A percentile compares a stretch with the other conserved stretches of the same genome.
phyloP scores from a whole-genome alignment of 2,113 vertebrate genomes.

The Jaculus jaculus region DNA sequence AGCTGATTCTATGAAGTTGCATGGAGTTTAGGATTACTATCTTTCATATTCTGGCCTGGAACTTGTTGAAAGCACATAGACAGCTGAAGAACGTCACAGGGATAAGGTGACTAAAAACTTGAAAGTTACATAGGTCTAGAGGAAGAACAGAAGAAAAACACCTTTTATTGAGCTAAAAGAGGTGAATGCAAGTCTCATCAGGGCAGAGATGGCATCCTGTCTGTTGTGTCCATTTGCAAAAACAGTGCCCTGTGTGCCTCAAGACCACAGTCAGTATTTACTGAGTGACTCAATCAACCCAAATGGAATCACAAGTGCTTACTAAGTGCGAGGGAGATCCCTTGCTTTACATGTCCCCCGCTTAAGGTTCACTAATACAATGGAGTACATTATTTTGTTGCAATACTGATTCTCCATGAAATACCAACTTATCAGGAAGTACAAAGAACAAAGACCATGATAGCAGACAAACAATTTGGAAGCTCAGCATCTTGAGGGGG shows the following conservation, averaged over 20 bases:
- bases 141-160: neutral
- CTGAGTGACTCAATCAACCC: neutral
- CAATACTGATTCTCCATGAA: neutral
- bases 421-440: constrained; percentile 9
- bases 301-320: neutral
- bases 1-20: neutral
- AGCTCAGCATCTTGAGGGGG: neutral
- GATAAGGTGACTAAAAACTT: neutral
- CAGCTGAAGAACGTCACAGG: neutral
- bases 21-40: neutral
- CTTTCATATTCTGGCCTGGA: constrained; percentile 3
- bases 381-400: neutral
- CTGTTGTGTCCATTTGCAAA: neutral
- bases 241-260: too few species aligned
- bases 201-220: neutral
- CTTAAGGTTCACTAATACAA: neutral
- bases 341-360: neutral
- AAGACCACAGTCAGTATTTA: neutral
- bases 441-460: neutral
- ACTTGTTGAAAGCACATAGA: neutral
- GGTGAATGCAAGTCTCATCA: neutral
- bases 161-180: neutral
- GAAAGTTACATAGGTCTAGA: neutral
- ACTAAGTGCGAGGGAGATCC: too few species aligned
- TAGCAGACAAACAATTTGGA: neutral